Evolutionary conservation across 2,113 vertebrate species (phyloP), one percentile per base, ranked within the genome.

Genomic region (Castor canadensis): DNA sequence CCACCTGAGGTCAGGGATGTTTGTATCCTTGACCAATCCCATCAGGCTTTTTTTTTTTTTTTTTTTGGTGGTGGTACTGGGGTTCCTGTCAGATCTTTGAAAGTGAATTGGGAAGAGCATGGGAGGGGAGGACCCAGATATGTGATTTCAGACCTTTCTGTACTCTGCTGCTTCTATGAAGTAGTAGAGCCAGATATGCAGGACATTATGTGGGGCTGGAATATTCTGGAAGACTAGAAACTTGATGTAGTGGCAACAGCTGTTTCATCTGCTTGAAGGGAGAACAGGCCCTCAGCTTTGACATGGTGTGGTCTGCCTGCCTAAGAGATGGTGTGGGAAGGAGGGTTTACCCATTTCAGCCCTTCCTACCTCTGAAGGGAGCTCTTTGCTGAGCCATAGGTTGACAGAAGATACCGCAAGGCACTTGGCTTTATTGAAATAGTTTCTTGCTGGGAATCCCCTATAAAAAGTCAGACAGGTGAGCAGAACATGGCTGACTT

Each of bases 161-260:
- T 22, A 52, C 71, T 93, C 30, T 16, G 38, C 69, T 93, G 40
- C 30, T 73, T 90, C 87, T 95, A 0, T 77, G 60, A 92, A 77
- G 60, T 30, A n/a, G 3, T 49, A 45, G 22, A 64, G 16, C 32
- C 88, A 66, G 84, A 22, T n/a, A 43, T 62, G 28, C 30, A 84
- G 80, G 72, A 24, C 35, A 60, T 73, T 32, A 77, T 60, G 40
- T 76, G 19, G 35, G 30, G 26, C 43, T 5, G 56, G 67, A 54
- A 93, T 58, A 62, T 94, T 89, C 60, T 87, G 80, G 84, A 87
- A 77, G 38, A 24, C n/a, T 58, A 35, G 60, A 87, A 71, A 47
- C 47, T 95, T 47, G 35, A 64, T 85, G 54, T 80, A 22, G 26
- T 45, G 45, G 43, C n/a, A 87, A 43, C 45, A 80, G 76, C 62